Base-by-base conservation (phyloP, 2,888 invertebrate species). In the Nemurella pictetii region DNA sequence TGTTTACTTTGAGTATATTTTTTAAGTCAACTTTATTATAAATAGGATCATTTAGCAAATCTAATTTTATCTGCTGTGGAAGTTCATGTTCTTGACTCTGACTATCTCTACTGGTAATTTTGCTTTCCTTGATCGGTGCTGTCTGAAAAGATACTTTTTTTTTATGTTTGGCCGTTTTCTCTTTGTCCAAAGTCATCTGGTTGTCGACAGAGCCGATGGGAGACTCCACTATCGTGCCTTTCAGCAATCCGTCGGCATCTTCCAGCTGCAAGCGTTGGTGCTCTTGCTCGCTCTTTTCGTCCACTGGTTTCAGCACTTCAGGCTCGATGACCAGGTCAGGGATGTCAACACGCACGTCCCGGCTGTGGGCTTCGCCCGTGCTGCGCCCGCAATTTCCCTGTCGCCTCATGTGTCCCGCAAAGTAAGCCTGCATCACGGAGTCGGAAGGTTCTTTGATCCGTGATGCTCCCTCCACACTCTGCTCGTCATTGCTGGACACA, bases 191-290 rank as follows among this genome's bases (percentile, higher is more conserved):
- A 28, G 12, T 27, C 82, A 82, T 82, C n/a, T 82, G 82, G 28
- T 55, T 82, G 27, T 82, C 82, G 28, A 29, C 29, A 15, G 82
- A 72, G 20, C 82, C 82, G 29, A 82, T 82, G 12, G 5, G 82
- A 72, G 72, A 7, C 3, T 15, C 26, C 12, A 55, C 27, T 28
- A 7, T 27, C 2, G 30, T n/a, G 29, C 82, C 72, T 28, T 55
- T 55, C 0, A 82, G 82, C 28, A 82, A 72, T 1, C 82, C 82
- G 28, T 82, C 82, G 26, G 82, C 82, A 82, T 82, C 82, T 82
- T 82, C 82, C 27, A 82, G 55, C 72, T 82, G 82, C 28, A 82
- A 29, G 27, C 82, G 82, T 82, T 82, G 55, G 55, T 28, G 82
- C 55, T 36, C 82, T 25, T 72, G 72, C 20, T 82, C 55, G 20